These are phyloP conservation scores for Venturia canescens DNA, from an alignment of 1,140 invertebrate genomes.

Conservation along the genomic window DNA sequence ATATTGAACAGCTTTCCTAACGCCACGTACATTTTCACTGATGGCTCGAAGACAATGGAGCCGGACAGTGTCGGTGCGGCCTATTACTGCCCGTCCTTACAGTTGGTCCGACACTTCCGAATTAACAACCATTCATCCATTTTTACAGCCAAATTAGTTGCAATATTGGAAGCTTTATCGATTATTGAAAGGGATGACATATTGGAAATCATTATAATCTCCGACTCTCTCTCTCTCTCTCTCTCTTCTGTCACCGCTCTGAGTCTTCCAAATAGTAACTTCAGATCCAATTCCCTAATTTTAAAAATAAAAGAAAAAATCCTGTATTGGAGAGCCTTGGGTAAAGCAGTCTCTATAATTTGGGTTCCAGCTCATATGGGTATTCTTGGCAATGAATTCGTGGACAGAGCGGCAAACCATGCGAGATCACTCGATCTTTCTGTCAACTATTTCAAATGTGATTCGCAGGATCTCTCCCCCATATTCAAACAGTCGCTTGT, in stretches of 20 bases:
- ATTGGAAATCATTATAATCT: not conserved
- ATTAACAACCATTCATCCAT: constrained; percentile 4
- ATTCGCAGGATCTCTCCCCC: not conserved
- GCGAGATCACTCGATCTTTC: not conserved
- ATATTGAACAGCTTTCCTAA: not conserved
- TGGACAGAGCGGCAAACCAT: constrained; percentile 4
- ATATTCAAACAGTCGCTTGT: not conserved
- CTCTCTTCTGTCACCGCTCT: not conserved
- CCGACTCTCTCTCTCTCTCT: constrained; percentile 6
- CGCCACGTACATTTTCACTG: not conserved
- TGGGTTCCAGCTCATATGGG: constrained; percentile 30
- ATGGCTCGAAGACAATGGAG: not conserved
- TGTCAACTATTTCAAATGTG: not conserved
- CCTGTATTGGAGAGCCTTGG: not conserved
- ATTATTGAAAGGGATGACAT: not conserved
- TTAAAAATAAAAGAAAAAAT: constrained; percentile 4
- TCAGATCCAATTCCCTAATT: not conserved
- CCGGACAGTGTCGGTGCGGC: constrained; percentile 32
- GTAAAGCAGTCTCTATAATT: not conserved
- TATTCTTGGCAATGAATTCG: constrained; percentile 8
- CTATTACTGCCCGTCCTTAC: not conserved
- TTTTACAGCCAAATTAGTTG: not conserved
- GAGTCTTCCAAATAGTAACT: not conserved
- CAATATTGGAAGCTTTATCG: not conserved
- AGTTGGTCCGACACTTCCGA: not conserved